Evolutionary conservation across 2,797 vertebrate genomes (phyloP).

Genomic region (Siniperca obscura): DNA sequence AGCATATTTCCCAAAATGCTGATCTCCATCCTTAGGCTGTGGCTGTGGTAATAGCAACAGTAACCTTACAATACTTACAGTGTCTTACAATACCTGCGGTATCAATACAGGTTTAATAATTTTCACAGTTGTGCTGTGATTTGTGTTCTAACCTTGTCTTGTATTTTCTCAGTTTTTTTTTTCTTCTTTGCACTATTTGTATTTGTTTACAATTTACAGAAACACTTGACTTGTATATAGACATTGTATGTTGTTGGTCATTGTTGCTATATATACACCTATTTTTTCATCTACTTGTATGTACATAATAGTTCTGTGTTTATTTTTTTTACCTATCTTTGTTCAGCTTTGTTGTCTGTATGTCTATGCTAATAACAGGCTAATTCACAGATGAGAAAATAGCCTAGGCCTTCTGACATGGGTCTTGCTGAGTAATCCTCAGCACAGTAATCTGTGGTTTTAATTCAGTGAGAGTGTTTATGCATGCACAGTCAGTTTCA

Average conservation of each 20-base stretch:
- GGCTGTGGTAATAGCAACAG: neutral
- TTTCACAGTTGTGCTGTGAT: no score
- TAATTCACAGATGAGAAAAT: neutral
- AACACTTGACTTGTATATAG: no score
- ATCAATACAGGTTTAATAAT: neutral
- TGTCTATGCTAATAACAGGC: neutral
- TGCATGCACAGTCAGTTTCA: slow-evolving; percentile 28
- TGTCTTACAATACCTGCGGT: neutral
- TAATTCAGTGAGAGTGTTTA: slow-evolving; percentile 45
- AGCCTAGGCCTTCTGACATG: neutral
- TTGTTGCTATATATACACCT: no score
- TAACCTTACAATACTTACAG: neutral
- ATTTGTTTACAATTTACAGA: no score
- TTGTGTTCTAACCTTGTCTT: neutral
- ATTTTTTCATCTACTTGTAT: no score
- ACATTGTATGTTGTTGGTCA: no score
- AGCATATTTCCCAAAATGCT: neutral
- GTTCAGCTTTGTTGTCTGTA: no score
- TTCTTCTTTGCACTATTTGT: no score
- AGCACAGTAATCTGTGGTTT: slow-evolving; percentile 14
- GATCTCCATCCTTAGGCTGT: neutral
- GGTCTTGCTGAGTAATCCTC: neutral
- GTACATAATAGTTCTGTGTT: no score
- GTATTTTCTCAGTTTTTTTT: neutral
- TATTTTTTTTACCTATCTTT: no score